These are phyloP conservation scores for Habrosyne pyritoides DNA, from an alignment of 2,888 invertebrate genomes.

Conservation along the genomic window DNA sequence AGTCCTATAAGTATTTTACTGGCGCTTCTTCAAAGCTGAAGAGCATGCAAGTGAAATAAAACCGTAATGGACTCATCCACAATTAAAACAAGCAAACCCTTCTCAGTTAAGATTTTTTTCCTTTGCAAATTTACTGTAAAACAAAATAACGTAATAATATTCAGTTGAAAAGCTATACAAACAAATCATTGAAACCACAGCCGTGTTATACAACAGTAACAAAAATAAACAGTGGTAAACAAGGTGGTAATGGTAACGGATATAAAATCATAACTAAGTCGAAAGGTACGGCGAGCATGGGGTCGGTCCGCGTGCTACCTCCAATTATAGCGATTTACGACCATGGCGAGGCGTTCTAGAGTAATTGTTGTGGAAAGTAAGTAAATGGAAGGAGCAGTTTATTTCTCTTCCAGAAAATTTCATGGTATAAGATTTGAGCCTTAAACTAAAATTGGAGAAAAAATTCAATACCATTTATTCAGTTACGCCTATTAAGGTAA, in stretches of 20 bases:
- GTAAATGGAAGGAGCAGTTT: slow-evolving; percentile 21
- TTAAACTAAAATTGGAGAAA: too few species aligned
- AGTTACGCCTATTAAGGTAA: too few species aligned
- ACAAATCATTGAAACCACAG: background rate
- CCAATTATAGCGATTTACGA: slow-evolving; percentile 67
- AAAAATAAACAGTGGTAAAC: slow-evolving; percentile 1
- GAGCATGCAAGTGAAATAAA: too few species aligned
- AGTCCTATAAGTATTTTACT: too few species aligned
- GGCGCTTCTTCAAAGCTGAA: too few species aligned
- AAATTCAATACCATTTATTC: too few species aligned
- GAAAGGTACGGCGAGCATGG: slow-evolving; percentile 26
- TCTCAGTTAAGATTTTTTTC: too few species aligned
- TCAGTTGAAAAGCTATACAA: background rate
- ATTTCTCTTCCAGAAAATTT: background rate
- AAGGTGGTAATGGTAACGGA: slow-evolving; percentile 15
- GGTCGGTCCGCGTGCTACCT: slow-evolving; percentile 41
- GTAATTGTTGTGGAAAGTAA: slow-evolving; percentile 16
- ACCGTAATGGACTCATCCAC: too few species aligned
- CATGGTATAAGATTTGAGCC: too few species aligned
- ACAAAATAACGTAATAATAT: background rate
- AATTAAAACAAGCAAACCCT: background rate
- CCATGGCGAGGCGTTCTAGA: slow-evolving; percentile 44
- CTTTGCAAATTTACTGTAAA: background rate
- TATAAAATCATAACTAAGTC: slow-evolving; percentile 29
- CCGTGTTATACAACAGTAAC: background rate